Conservation (phyloP, 2,888 invertebrate genomes). For the Hirtodrosophila trivittata region DNA sequence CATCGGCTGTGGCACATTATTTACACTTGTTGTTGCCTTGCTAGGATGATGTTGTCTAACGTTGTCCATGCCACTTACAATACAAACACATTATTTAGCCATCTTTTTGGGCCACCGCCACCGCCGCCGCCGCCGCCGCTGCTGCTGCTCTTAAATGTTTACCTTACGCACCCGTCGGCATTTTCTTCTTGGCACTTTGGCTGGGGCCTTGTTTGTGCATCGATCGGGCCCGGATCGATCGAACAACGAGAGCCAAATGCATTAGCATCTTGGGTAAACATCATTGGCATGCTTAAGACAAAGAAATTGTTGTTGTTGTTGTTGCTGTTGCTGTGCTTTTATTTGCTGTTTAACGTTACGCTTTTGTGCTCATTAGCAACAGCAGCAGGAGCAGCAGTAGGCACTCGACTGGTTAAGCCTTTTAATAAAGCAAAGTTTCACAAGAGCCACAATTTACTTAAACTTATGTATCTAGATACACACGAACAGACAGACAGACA, state of each 20-base stretch:
- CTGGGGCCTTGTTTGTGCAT: slow-evolving; percentile 58
- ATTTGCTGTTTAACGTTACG: slow-evolving; percentile 70
- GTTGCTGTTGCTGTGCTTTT: slow-evolving; percentile 25
- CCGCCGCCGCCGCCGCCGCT: slow-evolving; percentile 29
- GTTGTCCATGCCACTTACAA: slow-evolving; percentile 66
- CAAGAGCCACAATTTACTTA: not conserved
- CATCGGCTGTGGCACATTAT: slow-evolving; percentile 41
- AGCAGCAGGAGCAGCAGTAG: slow-evolving; percentile 20
- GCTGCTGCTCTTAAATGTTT: slow-evolving; percentile 70
- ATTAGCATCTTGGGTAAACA: slow-evolving; percentile 76
- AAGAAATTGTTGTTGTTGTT: slow-evolving; percentile 46
- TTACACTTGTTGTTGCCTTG: slow-evolving; percentile 61
- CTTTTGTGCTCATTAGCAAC: slow-evolving; percentile 80
- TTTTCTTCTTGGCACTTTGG: slow-evolving; percentile 51
- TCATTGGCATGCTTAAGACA: slow-evolving; percentile 74
- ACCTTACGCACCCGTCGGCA: slow-evolving; percentile 81
- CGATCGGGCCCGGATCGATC: slow-evolving; percentile 50
- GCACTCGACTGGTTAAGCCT: slow-evolving; percentile 61
- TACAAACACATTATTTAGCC: slow-evolving; percentile 80
- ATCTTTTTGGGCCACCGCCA: slow-evolving; percentile 71
- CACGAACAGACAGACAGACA: not conserved
- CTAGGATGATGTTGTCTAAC: slow-evolving; percentile 49
- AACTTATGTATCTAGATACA: not conserved
- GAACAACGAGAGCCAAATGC: slow-evolving; percentile 61
- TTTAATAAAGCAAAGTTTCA: slow-evolving; percentile 61